These are phyloP conservation scores for Corticium candelabrum DNA, from an alignment of 37 sponge, comb jelly and placozoan genomes.

Conservation along the genomic window DNA sequence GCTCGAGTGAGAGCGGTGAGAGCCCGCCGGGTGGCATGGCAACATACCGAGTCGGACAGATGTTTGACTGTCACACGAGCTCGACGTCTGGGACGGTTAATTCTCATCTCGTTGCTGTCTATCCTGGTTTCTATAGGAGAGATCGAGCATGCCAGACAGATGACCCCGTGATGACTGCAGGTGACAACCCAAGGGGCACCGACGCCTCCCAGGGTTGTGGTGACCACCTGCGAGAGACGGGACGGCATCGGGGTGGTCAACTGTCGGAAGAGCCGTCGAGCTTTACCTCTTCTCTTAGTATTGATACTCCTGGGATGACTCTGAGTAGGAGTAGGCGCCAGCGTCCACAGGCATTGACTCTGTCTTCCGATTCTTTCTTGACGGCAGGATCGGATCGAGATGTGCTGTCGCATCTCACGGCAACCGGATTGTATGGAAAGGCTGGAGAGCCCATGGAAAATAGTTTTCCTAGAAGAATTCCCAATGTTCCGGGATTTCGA, in stretches of 20 bases:
- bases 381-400: neutral
- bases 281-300: neutral
- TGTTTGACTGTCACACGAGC: neutral
- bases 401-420: neutral
- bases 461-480: neutral
- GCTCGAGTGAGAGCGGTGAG: too few species aligned
- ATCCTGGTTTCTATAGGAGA: neutral
- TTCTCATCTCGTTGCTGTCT: neutral
- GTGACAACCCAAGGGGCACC: too few species aligned
- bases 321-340: too few species aligned
- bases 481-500: neutral
- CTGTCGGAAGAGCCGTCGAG: neutral
- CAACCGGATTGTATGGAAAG: neutral
- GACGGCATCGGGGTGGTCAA: too few species aligned
- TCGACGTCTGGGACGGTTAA: neutral
- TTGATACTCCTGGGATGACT: neutral
- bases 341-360: neutral
- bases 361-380: neutral
- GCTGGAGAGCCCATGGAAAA: neutral
- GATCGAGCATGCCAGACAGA: neutral
- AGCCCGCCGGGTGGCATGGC: neutral
- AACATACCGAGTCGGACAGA: neutral
- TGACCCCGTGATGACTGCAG: too few species aligned
- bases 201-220: too few species aligned
- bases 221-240: too few species aligned